Evolutionary conservation across 2,888 invertebrate genomes (phyloP).

Genomic region (Apamea monoglypha): DNA sequence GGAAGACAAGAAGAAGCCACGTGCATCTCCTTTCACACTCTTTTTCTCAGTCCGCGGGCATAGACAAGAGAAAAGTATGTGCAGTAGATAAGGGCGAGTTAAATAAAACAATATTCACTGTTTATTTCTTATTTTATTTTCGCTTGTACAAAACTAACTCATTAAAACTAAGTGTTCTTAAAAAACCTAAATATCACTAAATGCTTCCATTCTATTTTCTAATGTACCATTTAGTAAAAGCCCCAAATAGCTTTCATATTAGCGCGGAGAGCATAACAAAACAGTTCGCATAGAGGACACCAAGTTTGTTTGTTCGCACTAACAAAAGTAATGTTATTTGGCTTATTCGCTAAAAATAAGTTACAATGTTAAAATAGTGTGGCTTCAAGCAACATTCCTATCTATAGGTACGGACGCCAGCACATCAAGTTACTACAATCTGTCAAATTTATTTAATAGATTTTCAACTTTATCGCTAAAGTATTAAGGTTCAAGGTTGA

Average conservation of each 20-base stretch:
- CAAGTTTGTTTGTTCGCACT: not conserved
- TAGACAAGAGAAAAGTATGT: not conserved
- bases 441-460: too few relatives aligned
- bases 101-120: not conserved
- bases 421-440: too few relatives aligned
- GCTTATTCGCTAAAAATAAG: constrained; percentile 11
- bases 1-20: not conserved
- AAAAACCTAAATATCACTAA: constrained; percentile 1
- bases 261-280: not conserved
- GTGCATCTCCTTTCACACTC: not conserved
- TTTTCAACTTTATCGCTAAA: too few relatives aligned
- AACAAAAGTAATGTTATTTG: not conserved
- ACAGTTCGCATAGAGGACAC: not conserved
- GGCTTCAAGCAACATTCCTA: not conserved
- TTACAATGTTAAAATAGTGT: constrained; percentile 4
- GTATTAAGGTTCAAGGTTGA: too few relatives aligned
- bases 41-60: too few relatives aligned
- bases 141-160: not conserved
- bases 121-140: constrained; percentile 12
- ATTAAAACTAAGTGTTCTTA: constrained; percentile 12
- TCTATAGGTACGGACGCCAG: too few relatives aligned
- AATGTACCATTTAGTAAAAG: not conserved
- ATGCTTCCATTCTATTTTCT: not conserved
- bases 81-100: not conserved
- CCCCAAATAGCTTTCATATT: not conserved